Conservation (phyloP, 2,888 invertebrate species). For the Branchipolynoe longqiensis region DNA sequence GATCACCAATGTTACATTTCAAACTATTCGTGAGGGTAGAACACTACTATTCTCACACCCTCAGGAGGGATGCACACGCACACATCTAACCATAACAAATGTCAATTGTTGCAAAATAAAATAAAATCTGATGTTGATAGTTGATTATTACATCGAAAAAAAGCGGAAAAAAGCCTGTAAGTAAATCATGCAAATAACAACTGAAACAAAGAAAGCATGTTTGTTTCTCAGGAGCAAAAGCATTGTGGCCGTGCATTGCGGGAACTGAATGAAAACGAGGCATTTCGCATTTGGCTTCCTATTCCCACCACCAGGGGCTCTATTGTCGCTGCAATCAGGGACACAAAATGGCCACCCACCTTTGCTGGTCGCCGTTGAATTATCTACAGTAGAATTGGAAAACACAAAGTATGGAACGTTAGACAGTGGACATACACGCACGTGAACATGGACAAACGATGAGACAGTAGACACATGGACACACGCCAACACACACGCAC, state of each 20-base stretch:
- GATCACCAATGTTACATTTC: too few relatives aligned
- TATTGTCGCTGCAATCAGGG: background rate
- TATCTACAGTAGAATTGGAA: slow-evolving; percentile 40
- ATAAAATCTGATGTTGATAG: too few relatives aligned
- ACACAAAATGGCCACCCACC: slow-evolving; percentile 54
- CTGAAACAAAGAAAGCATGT: too few relatives aligned
- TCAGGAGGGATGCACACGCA: too few relatives aligned
- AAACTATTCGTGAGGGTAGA: too few relatives aligned
- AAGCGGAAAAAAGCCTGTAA: background rate
- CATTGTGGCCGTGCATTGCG: too few relatives aligned
- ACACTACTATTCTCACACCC: too few relatives aligned
- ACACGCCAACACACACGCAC: background rate
- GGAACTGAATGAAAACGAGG: slow-evolving; percentile 10
- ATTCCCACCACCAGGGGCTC: slow-evolving; percentile 9
- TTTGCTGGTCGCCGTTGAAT: slow-evolving; percentile 27
- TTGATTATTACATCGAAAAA: too few relatives aligned
- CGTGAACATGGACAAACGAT: background rate
- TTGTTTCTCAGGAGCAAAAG: too few relatives aligned
- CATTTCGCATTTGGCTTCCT: background rate
- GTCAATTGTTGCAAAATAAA: too few relatives aligned
- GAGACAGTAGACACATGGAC: background rate
- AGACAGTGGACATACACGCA: slow-evolving; percentile 17
- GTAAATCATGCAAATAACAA: background rate
- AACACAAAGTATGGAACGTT: slow-evolving; percentile 28
- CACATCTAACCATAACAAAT: too few relatives aligned